Conservation (phyloP, 1,140 invertebrate species). For the Sesamia nonagrioides region DNA sequence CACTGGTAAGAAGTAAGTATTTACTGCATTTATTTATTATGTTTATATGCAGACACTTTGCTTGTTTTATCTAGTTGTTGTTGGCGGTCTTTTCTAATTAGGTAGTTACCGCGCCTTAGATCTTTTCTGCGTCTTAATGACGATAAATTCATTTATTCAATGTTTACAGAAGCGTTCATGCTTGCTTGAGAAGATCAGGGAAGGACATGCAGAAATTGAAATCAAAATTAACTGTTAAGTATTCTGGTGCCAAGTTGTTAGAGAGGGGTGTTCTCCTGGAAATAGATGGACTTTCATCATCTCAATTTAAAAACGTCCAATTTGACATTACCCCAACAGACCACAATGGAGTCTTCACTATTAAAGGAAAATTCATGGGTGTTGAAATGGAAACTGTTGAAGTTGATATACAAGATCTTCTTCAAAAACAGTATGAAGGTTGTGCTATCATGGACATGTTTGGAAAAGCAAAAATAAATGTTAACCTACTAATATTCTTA, state of each 20-base stretch:
- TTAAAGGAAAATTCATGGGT: slow-evolving; percentile 94
- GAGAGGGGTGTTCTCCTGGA: slow-evolving; percentile 93
- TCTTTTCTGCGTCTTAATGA: too few species aligned
- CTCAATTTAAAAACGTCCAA: slow-evolving; percentile 92
- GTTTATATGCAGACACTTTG: background rate
- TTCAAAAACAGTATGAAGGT: slow-evolving; percentile 94
- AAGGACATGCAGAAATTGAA: slow-evolving; percentile 88
- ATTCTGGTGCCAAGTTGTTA: slow-evolving; percentile 91
- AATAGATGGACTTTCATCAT: slow-evolving; percentile 90
- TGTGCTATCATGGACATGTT: slow-evolving; percentile 94
- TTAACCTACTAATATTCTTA: slow-evolving; percentile 93
- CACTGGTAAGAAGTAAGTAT: slow-evolving; percentile 89
- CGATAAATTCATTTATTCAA: too few species aligned
- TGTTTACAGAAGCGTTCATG: slow-evolving; percentile 87
- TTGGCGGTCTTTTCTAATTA: too few species aligned
- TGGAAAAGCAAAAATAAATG: slow-evolving; percentile 93
- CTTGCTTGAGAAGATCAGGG: slow-evolving; percentile 84
- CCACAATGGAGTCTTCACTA: slow-evolving; percentile 90
- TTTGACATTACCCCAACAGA: slow-evolving; percentile 93
- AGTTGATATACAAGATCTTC: slow-evolving; percentile 92
- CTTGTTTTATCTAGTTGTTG: too few species aligned
- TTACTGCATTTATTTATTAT: background rate
- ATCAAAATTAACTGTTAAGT: slow-evolving; percentile 90
- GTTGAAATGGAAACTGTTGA: slow-evolving; percentile 93
- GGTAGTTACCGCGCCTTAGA: too few species aligned